phyloP scores from a whole-genome alignment of 2,797 vertebrate genomes.

The Meda fulgida region DNA sequence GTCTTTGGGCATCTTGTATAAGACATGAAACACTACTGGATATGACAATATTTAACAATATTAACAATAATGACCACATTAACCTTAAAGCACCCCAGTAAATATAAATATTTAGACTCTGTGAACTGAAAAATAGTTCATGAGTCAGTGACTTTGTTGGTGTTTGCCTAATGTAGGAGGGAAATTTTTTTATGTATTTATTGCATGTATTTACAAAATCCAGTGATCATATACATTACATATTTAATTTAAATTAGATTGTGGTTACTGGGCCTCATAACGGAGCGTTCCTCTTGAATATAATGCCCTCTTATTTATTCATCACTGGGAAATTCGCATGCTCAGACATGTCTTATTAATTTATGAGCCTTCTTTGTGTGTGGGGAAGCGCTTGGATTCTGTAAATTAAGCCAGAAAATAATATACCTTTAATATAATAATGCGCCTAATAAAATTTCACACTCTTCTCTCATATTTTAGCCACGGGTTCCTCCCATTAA shows the following conservation, averaged over 20 bases:
- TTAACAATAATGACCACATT: constrained; percentile 1
- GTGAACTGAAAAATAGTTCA: constrained; percentile 33
- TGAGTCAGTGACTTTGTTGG: constrained; percentile 21
- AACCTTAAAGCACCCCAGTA: constrained; percentile 26
- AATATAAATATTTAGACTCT: constrained; percentile 11
- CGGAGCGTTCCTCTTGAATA: constrained; percentile 62
- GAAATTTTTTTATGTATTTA: constrained; percentile 23
- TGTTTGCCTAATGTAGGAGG: constrained; percentile 32
- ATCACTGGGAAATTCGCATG: constrained; percentile 68
- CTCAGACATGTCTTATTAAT: constrained; percentile 69
- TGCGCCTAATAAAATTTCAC: constrained; percentile 23
- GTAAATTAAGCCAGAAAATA: constrained; percentile 72
- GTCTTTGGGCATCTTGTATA: neutral
- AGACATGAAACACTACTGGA: neutral
- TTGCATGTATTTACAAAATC: constrained; percentile 41
- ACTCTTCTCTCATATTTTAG: constrained; percentile 61
- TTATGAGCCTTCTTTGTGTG: constrained; percentile 58
- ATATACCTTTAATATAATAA: constrained; percentile 4
- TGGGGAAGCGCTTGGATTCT: constrained; percentile 64
- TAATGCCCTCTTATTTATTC: constrained; percentile 73
- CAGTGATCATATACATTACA: constrained; percentile 34
- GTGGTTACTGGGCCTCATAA: constrained; percentile 58
- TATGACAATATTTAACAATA: neutral
- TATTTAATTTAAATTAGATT: constrained; percentile 56
- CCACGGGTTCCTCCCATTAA: constrained; percentile 78